These are phyloP conservation scores for Isichthys henryi DNA, from an alignment of 2,113 vertebrate genomes.

Conservation along the genomic window DNA sequence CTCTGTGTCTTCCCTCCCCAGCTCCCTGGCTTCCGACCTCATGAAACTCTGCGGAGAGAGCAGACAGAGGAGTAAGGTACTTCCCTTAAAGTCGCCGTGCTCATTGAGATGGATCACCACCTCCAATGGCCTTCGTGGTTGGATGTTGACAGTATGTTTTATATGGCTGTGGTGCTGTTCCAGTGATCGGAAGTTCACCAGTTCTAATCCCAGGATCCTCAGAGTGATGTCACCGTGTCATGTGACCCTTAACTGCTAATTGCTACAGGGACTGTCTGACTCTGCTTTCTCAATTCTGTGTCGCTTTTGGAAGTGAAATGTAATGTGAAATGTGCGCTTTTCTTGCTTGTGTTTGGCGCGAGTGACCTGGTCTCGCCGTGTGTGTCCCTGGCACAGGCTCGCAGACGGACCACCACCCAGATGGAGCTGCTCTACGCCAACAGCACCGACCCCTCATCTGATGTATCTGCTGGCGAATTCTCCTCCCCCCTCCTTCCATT, in stretches of 20 bases:
- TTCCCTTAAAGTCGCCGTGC: background rate
- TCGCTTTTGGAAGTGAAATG: background rate
- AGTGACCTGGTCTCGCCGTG: background rate
- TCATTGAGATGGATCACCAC: background rate
- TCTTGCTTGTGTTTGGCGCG: background rate
- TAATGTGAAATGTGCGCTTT: background rate
- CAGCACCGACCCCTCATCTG: conserved; percentile 66
- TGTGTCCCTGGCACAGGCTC: conserved; percentile 62
- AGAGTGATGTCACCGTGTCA: background rate
- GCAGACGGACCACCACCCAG: conserved; percentile 89
- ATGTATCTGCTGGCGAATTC: conserved; percentile 63
- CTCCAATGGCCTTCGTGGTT: background rate
- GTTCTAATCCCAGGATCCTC: background rate
- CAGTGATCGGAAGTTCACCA: background rate
- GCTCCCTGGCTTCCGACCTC: conserved; percentile 81
- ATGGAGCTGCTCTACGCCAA: conserved; percentile 92
- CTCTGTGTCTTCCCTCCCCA: conserved; percentile 41
- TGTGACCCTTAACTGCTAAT: background rate
- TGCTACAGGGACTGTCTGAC: background rate
- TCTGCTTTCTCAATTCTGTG: too few relatives aligned
- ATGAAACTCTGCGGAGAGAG: conserved; percentile 90
- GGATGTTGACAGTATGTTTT: background rate
- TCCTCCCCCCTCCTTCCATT: conserved; percentile 55
- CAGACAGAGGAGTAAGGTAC: conserved; percentile 85
- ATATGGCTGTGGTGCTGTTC: background rate